These are phyloP conservation scores for Anniella stebbinsi DNA, from an alignment of 2,797 vertebrate genomes.

Conservation along the genomic window DNA sequence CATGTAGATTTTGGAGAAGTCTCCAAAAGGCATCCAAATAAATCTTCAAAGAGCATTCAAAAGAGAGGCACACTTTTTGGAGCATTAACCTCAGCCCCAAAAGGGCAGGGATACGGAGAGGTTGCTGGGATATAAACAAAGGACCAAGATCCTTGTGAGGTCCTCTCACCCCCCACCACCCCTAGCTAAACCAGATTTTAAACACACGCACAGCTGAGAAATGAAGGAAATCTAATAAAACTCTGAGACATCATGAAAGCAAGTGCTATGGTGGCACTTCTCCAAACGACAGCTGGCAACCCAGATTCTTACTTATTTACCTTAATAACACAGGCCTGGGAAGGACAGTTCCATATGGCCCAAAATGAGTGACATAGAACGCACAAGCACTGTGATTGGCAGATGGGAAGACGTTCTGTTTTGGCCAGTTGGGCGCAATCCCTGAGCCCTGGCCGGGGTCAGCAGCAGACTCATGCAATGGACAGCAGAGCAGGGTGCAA, in stretches of 20 bases:
- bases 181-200: constrained; percentile 47
- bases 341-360: neutral
- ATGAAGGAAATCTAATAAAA: constrained; percentile 48
- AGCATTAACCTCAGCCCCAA: neutral
- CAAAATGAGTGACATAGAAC: neutral
- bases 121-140: neutral
- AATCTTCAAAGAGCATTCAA: neutral
- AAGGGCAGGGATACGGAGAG: neutral
- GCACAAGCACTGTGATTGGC: rapidly evolving
- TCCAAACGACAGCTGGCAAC: constrained; percentile 63
- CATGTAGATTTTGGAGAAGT: neutral
- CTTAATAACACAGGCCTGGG: constrained; percentile 14
- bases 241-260: constrained; percentile 54
- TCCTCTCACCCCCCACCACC: neutral
- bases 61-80: neutral
- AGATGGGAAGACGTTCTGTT: neutral
- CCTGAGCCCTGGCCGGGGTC: neutral
- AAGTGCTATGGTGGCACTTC: constrained; percentile 48
- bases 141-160: neutral
- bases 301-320: constrained; percentile 19
- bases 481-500: neutral
- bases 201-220: constrained; percentile 45
- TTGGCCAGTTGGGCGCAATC: neutral
- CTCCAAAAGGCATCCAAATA: neutral
- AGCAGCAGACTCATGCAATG: neutral